Evolutionary conservation across 2,113 vertebrate species (phyloP).

Genomic region (Lagopus muta): DNA sequence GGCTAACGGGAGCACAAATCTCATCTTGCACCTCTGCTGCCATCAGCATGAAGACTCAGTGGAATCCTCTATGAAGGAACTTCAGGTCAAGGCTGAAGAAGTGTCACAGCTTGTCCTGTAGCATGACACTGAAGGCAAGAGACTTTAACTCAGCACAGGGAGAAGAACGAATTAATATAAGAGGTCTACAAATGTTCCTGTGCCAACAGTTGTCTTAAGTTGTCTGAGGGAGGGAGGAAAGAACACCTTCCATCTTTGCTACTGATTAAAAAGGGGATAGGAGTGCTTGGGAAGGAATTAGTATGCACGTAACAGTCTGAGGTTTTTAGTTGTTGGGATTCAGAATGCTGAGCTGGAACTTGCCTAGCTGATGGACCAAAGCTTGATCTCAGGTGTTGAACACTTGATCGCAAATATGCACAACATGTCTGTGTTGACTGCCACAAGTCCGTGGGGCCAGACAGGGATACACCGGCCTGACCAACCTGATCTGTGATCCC

Average conservation of each 20-base stretch:
- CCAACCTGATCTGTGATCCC: no score
- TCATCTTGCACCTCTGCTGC: neutral
- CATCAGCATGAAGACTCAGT: neutral
- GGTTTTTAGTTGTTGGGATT: neutral
- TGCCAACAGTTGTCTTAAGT: neutral
- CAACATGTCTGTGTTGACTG: neutral
- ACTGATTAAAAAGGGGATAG: neutral
- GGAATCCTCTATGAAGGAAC: neutral
- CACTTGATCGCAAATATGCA: neutral
- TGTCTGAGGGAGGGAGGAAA: neutral
- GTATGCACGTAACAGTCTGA: neutral
- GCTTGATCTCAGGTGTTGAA: neutral
- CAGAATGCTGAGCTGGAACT: neutral
- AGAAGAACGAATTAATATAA: neutral
- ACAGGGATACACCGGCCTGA: no score
- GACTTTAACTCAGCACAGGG: neutral
- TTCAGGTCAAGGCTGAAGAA: neutral
- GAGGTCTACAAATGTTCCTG: neutral
- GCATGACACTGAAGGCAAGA: neutral
- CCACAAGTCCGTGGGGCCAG: no score
- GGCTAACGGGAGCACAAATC: neutral
- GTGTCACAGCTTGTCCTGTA: neutral
- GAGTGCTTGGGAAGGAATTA: neutral
- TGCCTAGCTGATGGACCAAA: neutral
- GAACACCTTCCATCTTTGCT: neutral